Conservation (phyloP, 2,113 vertebrate species). For the Sinocyclocheilus grahami region DNA sequence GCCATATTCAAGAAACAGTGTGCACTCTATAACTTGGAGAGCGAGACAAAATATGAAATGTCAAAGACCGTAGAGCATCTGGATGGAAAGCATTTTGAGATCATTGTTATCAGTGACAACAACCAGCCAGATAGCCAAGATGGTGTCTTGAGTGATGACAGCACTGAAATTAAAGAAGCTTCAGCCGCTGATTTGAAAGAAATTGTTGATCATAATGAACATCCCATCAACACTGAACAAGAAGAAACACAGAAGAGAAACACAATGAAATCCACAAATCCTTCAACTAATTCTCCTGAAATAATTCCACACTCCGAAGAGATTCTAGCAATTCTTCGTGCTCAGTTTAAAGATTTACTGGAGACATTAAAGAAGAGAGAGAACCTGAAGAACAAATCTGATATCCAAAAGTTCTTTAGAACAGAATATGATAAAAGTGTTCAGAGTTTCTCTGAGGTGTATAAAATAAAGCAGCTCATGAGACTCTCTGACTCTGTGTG, state of each 20-base stretch:
- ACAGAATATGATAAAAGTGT: too few relatives aligned
- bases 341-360: too few relatives aligned
- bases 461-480: too few relatives aligned
- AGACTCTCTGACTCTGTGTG: too few relatives aligned
- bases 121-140: not conserved
- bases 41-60: not conserved
- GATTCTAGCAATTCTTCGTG: not conserved
- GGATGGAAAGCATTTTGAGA: not conserved
- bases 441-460: too few relatives aligned
- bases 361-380: too few relatives aligned
- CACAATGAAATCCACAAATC: not conserved
- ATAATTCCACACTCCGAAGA: conserved; percentile 15
- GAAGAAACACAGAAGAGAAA: not conserved
- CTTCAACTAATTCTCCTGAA: not conserved
- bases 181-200: not conserved
- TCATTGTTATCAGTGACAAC: not conserved
- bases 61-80: conserved; percentile 14
- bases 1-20: not conserved
- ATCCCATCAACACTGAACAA: not conserved
- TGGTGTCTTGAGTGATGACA: not conserved
- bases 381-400: too few relatives aligned
- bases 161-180: not conserved
- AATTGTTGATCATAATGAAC: not conserved
- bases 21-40: not conserved
- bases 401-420: too few relatives aligned